A percentile compares a stretch with the other conserved stretches of the same genome.
phyloP scores from a whole-genome alignment of 2,797 vertebrate genomes.

The Hyperoplus immaculatus region DNA sequence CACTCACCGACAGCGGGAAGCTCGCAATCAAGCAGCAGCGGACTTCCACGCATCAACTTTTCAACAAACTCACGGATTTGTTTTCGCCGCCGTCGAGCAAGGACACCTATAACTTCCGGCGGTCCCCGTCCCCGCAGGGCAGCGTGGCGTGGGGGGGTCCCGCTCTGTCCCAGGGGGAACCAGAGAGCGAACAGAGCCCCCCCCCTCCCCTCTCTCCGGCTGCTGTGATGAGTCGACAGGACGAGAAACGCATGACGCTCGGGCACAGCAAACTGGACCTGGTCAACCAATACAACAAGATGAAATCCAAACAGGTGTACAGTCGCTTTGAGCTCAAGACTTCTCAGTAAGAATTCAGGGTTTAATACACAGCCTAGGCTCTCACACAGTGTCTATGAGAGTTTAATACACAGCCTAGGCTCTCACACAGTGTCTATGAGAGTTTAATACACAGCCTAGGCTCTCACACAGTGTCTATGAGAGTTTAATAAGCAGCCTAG shows the following conservation, averaged over 20 bases:
- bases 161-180: constrained; percentile 81
- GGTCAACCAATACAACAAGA: constrained; percentile 95
- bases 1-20: constrained; percentile 61
- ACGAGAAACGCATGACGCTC: constrained; percentile 93
- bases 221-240: constrained; percentile 71
- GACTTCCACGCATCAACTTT: constrained; percentile 62
- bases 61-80: constrained; percentile 81
- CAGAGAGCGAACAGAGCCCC: constrained; percentile 81
- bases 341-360: constrained; percentile 16
- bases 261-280: constrained; percentile 98
- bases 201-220: constrained; percentile 64
- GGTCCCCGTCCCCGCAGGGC: constrained; percentile 64
- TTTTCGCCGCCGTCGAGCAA: constrained; percentile 68
- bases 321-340: constrained; percentile 93
- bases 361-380: too few relatives aligned
- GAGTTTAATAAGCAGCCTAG: too few relatives aligned
- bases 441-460: too few relatives aligned
- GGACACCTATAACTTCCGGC: constrained; percentile 66
- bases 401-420: too few relatives aligned
- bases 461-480: too few relatives aligned
- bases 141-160: constrained; percentile 68
- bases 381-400: too few relatives aligned
- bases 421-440: too few relatives aligned
- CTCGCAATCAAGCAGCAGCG: constrained; percentile 66
- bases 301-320: constrained; percentile 90